These are phyloP conservation scores for Lasiommata megera DNA, from an alignment of 2,888 invertebrate genomes.

Conservation along the genomic window DNA sequence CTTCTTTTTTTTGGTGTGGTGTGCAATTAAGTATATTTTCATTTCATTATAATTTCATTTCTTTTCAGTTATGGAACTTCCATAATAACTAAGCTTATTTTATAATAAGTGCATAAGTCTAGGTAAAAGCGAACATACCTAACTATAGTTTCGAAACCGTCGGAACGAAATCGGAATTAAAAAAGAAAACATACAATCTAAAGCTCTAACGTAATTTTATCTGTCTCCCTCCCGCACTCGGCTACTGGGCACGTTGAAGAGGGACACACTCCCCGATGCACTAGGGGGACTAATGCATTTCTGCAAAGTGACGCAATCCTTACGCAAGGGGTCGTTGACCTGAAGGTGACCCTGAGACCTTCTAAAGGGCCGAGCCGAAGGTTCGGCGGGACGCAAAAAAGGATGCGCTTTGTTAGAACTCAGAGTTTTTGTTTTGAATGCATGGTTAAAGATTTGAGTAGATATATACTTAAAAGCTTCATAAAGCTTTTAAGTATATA, in stretches of 20 bases:
- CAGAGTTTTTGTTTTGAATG: conserved; percentile 8
- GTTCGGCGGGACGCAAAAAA: conserved; percentile 32
- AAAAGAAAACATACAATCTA: conserved; percentile 32
- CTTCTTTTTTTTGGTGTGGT: too few species aligned
- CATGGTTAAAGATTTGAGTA: background rate
- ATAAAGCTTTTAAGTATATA: too few species aligned
- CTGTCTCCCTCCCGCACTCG: conserved; percentile 31
- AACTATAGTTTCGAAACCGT: conserved; percentile 14
- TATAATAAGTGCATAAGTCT: background rate
- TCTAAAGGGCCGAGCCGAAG: conserved; percentile 44
- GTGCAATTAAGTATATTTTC: too few species aligned
- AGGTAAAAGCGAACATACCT: conserved; percentile 21
- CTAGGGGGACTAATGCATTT: conserved; percentile 47
- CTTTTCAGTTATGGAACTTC: too few species aligned
- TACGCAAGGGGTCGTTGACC: conserved; percentile 59
- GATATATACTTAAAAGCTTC: background rate
- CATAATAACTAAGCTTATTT: too few species aligned
- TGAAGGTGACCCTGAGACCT: conserved; percentile 47
- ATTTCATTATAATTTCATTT: too few species aligned
- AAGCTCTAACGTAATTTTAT: conserved; percentile 26
- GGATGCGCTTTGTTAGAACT: conserved; percentile 19
- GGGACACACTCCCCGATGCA: conserved; percentile 32
- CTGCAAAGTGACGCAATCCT: conserved; percentile 61
- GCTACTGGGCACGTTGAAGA: conserved; percentile 10
- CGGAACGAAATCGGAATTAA: conserved; percentile 32